These are phyloP conservation scores for Macrochelys suwanniensis DNA, from an alignment of 2,797 vertebrate species.

Conservation along the genomic window DNA sequence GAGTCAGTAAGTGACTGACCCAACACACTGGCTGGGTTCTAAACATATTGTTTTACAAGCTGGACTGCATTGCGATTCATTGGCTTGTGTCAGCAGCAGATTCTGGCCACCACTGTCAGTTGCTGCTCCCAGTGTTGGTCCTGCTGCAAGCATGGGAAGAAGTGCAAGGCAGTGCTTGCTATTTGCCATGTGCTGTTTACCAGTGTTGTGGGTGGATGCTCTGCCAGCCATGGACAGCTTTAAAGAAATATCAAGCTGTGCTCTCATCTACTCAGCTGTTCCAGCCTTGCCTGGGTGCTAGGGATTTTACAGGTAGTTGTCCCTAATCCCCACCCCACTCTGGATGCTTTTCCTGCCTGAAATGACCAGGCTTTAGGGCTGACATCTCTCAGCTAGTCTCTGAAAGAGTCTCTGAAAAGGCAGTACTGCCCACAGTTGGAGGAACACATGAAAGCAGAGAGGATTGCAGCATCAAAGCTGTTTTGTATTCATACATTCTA, in stretches of 20 bases:
- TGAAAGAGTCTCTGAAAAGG: neutral
- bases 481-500: neutral
- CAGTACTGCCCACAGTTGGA: neutral
- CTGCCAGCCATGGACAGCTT: neutral
- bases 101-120: accelerated
- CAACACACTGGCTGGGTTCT: neutral
- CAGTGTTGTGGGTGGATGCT: neutral
- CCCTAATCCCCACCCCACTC: neutral
- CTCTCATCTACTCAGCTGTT: neutral
- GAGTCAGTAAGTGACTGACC: neutral
- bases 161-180: neutral
- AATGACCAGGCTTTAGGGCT: neutral
- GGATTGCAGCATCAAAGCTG: neutral
- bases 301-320: neutral
- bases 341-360: neutral
- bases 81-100: accelerated
- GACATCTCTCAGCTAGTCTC: neutral
- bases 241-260: neutral
- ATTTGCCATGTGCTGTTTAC: neutral
- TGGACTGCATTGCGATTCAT: neutral
- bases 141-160: neutral
- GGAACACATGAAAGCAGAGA: neutral
- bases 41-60: neutral
- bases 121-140: neutral
- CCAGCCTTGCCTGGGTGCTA: neutral